Evolutionary conservation across 2,888 invertebrate genomes (phyloP), one percentile per base, ranked within the genome.

Genomic region (Drosophila meridiana): DNA sequence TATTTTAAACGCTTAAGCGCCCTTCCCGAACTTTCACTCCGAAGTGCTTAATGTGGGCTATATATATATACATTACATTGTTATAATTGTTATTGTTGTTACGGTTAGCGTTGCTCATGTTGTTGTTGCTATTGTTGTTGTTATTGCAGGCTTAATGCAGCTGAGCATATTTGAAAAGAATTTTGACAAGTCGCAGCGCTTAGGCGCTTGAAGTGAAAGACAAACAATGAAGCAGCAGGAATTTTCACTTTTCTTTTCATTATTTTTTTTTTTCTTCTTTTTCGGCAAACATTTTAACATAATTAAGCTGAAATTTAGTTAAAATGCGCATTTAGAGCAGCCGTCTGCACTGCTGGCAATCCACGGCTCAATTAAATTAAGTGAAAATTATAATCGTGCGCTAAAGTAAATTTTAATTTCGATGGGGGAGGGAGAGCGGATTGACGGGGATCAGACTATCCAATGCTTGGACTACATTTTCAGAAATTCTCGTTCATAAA

Each of bases 301-400:
- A 87, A 89, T 84, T 76, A 76, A 69, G 81, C 62, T 76, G 52
- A 57, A 70, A 67, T 80, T 74, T 69, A 75, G 66, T 61, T 68
- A 13, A 69, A 69, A 36, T 30, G 40, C 32, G 50, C 70, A 58
- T 67, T 73, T 68, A 69, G 53, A 73, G 64, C 67, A 70, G 52
- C 67, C 66, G 52, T 48, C 32, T 55, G 20, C 50, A n/a, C 50
- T 50, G 50, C 32, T 36, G 20, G 6, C 63, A 13, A 20, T 32
- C 50, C 34, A 55, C 61, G 53, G 75, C 80, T 70, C 89, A 84
- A 84, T 84, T 89, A 84, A 76, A 76, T 78, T 81, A 84, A 87
- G 84, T 87, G 89, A 78, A 80, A 84, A 83, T 76, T 28, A 83
- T 76, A 89, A 80, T 76, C 75, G 70, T 73, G 70, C 50, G 62